Evolutionary conservation across 35 echinoderm and acorn worm species (phyloP).

Genomic region (Strongylocentrotus purpuratus): DNA sequence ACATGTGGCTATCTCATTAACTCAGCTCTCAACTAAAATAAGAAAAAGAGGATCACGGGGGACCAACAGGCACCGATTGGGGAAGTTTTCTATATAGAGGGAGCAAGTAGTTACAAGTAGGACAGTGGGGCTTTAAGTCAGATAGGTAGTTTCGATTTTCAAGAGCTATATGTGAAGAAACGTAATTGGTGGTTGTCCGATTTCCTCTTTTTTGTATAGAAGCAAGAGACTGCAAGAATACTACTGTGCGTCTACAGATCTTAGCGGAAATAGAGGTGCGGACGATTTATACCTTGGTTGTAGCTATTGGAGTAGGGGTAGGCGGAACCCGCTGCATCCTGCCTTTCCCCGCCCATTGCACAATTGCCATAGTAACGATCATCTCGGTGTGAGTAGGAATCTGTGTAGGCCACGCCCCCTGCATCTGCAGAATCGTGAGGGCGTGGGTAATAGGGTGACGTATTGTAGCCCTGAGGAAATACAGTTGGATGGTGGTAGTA

Average conservation of each 20-base stretch:
- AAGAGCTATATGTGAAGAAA: too few relatives aligned
- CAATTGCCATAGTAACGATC: slow-evolving; percentile 79
- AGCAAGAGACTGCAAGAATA: too few relatives aligned
- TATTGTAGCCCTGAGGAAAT: slow-evolving; percentile 66
- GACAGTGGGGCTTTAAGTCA: too few relatives aligned
- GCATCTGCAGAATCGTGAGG: slow-evolving; percentile 17
- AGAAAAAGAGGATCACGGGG: too few relatives aligned
- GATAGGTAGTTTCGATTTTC: too few relatives aligned
- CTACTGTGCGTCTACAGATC: neutral
- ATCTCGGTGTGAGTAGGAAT: slow-evolving; percentile 58
- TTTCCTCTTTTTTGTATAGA: too few relatives aligned
- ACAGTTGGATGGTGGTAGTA: slow-evolving; percentile 70
- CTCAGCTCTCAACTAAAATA: too few relatives aligned
- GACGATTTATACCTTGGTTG: neutral
- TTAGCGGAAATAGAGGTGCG: neutral
- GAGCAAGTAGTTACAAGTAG: too few relatives aligned
- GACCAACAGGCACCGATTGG: too few relatives aligned
- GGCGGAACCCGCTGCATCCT: slow-evolving; percentile 31
- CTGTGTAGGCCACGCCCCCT: slow-evolving; percentile 11
- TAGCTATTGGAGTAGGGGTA: slow-evolving; percentile 39
- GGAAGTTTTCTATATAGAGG: too few relatives aligned
- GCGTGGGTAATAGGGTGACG: slow-evolving; percentile 56
- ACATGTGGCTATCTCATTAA: too few relatives aligned
- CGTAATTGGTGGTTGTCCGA: too few relatives aligned
- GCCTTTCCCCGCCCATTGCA: slow-evolving; percentile 68